Conservation (phyloP, 1,140 invertebrate species). For the Pseudomyrmex flavicornis region DNA sequence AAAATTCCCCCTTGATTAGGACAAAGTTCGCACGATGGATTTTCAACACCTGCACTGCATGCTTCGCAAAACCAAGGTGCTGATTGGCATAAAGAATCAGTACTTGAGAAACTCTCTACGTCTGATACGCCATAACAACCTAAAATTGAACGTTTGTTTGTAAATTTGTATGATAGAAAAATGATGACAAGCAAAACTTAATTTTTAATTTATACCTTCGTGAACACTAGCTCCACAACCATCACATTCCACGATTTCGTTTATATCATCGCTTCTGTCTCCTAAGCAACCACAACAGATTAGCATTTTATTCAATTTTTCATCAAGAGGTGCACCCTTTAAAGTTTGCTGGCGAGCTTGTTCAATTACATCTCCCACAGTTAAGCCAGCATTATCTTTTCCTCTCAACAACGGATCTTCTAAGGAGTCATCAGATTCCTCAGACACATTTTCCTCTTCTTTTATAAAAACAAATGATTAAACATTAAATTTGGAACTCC, state of each 20-base stretch:
- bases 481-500: not conserved
- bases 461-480: constrained; percentile 4
- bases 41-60: constrained; percentile 95
- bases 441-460: constrained; percentile 84
- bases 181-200: not conserved
- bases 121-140: constrained; percentile 98
- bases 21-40: constrained; percentile 95
- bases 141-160: constrained; percentile 72
- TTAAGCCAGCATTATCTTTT: constrained; percentile 84
- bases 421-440: constrained; percentile 85
- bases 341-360: constrained; percentile 84
- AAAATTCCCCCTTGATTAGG: constrained; percentile 95
- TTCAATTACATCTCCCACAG: constrained; percentile 85
- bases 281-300: constrained; percentile 98
- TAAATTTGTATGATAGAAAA: not conserved
- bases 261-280: constrained; percentile 95
- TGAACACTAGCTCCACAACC: constrained; percentile 98
- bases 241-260: constrained; percentile 99
- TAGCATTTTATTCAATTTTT: constrained; percentile 86
- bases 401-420: constrained; percentile 85
- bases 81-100: constrained; percentile 95
- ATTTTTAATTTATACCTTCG: constrained; percentile 88
- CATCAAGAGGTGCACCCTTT: constrained; percentile 79
- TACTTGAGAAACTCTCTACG: constrained; percentile 94
- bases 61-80: constrained; percentile 99